Evolutionary conservation across 2,113 vertebrate genomes (phyloP).

Genomic region (Pungitius pungitius): DNA sequence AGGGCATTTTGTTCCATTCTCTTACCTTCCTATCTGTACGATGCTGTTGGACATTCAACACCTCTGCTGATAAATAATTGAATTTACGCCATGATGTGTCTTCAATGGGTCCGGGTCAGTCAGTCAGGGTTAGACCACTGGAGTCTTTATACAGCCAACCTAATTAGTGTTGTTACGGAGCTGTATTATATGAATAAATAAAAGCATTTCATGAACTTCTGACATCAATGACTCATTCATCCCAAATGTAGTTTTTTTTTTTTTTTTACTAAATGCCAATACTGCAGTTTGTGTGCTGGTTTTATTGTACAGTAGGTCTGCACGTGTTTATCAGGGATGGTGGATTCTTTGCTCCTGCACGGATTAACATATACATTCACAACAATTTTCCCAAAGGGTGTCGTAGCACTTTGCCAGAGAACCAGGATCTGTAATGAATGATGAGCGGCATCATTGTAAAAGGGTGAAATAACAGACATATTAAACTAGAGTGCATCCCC

Average conservation of each 20-base stretch:
- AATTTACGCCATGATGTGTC: slow-evolving; percentile 27
- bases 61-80: slow-evolving; percentile 44
- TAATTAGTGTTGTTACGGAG: slow-evolving; percentile 23
- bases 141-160: slow-evolving; percentile 15
- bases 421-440: slow-evolving; percentile 9
- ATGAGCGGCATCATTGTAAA: slow-evolving; percentile 22
- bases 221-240: not conserved
- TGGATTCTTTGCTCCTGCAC: not conserved
- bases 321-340: not conserved
- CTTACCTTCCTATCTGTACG: slow-evolving; percentile 3
- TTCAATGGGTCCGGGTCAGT: slow-evolving; percentile 24
- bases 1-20: not conserved
- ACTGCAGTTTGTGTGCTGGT: not conserved
- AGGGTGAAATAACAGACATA: slow-evolving; percentile 37
- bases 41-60: slow-evolving; percentile 29
- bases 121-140: slow-evolving; percentile 12
- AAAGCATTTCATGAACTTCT: slow-evolving; percentile 3
- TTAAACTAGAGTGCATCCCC: slow-evolving; percentile 31
- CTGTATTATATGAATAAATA: not conserved
- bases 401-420: slow-evolving; percentile 14
- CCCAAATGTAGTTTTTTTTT: not conserved
- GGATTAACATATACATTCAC: not conserved
- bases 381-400: not conserved
- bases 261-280: not conserved
- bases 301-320: not conserved